phyloP scores from a whole-genome alignment of 2,888 invertebrate genomes.

The Thumatha senex region DNA sequence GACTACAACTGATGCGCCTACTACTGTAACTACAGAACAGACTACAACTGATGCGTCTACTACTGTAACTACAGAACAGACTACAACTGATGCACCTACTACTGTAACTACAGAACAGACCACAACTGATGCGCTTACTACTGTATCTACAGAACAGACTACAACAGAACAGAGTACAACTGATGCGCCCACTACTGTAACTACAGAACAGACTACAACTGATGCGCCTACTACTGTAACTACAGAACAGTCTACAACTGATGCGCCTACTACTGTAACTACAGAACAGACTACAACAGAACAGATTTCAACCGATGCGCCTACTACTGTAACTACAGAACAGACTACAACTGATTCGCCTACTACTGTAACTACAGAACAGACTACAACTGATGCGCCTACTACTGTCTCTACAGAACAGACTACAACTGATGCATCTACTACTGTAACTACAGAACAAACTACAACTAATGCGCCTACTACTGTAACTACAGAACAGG shows the following conservation, averaged over 20 bases:
- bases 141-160: neutral
- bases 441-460: neutral
- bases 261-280: neutral
- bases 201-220: neutral
- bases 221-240: neutral
- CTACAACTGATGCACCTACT: neutral
- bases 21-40: neutral
- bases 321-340: no score
- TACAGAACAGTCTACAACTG: neutral
- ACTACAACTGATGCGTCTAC: neutral
- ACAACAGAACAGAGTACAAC: no score
- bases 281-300: neutral
- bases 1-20: neutral
- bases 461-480: neutral
- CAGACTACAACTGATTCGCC: no score
- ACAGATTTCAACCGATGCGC: no score
- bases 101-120: neutral
- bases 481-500: no score
- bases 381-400: neutral
- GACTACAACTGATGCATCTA: neutral
- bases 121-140: neutral
- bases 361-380: no score
- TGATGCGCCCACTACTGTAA: neutral
- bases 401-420: neutral
- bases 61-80: neutral